Base-by-base conservation (phyloP, 2,113 vertebrate species). In the Ammospiza nelsoni region DNA sequence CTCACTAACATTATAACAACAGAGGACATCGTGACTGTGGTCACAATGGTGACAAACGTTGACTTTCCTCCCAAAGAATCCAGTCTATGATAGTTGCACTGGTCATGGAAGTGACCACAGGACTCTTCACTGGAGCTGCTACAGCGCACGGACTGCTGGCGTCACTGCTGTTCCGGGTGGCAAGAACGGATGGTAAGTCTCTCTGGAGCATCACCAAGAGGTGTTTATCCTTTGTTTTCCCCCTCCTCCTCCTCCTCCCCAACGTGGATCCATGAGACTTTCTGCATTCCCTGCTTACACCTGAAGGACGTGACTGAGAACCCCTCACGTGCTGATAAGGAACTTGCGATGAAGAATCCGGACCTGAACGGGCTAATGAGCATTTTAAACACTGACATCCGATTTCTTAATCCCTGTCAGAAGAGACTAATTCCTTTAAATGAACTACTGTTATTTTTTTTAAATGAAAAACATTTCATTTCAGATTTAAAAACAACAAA, bases 1-100 rank as follows among this genome's bases (percentile, higher is more conserved):
- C 97, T 99, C 55, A 98, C 98, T 98, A 99, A 98, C 96, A 98
- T 99, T 68, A 99, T 99, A 92, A 98, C 98, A 7, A 99, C 99
- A 69, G 99, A 99, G 98, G 99, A 99, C 98, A 99, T 99, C 83
- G 98, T 99, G 98, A 99, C 99, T 69, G 99, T 99, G 63, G 99
- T 99, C 98, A 99, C 99, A 16, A 99, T 99, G 99, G 99, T 99
- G 97, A 99, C 99, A 97, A 99, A 99, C 46, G 98, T 99, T 98
- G 99, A 99, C 99, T 99, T 99, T 98, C 99, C 99, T 71, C 99
- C 99, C 97, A 99, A 99, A 98, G 99, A 99, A 98, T 99, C 99
- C 97, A 99, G 99, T 97, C 98, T 99, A 99, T 99, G 99, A 99
- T 99, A 96, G 97, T 97, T 96, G 94, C 95, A 97, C 87, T 93